Conservation (phyloP, 64 coral and sea anemone species). For the Montipora efflorescens region DNA sequence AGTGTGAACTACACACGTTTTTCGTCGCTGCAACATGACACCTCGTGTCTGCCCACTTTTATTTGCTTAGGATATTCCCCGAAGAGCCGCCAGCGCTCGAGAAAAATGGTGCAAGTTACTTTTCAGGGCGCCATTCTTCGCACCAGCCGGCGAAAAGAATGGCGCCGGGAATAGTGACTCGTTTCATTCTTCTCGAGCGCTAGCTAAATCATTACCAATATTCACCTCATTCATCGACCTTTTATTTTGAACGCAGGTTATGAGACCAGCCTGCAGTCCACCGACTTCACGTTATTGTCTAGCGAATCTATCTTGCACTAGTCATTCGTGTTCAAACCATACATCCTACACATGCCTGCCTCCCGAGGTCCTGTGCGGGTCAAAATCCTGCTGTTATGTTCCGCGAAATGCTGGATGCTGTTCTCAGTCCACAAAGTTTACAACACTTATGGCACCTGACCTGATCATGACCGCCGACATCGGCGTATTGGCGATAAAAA, state of each 20-base stretch:
- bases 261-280: conserved; percentile 17
- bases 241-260: conserved; percentile 20
- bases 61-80: too few species aligned
- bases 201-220: too few species aligned
- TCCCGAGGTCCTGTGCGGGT: background rate
- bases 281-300: conserved; percentile 1
- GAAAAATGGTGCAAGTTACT: too few species aligned
- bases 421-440: background rate
- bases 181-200: too few species aligned
- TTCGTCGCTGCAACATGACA: too few species aligned
- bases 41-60: too few species aligned
- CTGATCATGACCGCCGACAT: conserved; percentile 52
- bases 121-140: too few species aligned
- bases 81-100: too few species aligned
- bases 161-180: too few species aligned
- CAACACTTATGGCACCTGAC: background rate
- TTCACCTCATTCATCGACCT: too few species aligned
- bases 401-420: background rate
- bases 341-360: background rate
- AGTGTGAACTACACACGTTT: too few species aligned
- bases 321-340: background rate
- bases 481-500: conserved; percentile 40
- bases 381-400: background rate
- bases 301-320: conserved; percentile 21
- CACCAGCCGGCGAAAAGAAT: too few species aligned